Base-by-base conservation (phyloP, 92 coral and sea anemone species). In the Bergia puertoricense region DNA sequence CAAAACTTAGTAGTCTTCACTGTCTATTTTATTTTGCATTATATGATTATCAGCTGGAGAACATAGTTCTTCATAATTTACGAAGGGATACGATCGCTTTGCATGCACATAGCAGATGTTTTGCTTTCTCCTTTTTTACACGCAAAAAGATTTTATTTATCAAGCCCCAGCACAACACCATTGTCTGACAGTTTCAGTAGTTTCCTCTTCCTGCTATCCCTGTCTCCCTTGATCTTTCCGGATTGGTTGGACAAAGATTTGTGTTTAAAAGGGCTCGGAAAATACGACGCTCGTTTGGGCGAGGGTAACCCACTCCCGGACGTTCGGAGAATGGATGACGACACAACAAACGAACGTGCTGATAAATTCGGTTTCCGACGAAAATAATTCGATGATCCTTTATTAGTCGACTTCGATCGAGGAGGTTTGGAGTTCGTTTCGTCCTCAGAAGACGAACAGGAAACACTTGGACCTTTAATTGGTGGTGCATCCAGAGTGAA, bases 211-310 rank as follows among this genome's bases (percentile, higher is more conserved):
- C 80, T 39, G 36, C 51, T 40, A 5, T 76, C 76, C 73, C 39
- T 82, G 76, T 82, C 77, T 23, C 66, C 79, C 37, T 84, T 84
- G 42, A 39, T 22, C 66, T 71, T 84, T 0, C 54, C 56, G 42
- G 36, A 65, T 1, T 45, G 43, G 79, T 39, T 84, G n/a, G 78
- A 43, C 62, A 68, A 73, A 73, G 77, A 15, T 48, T 69, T 84
- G 65, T 72, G 66, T 84, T 84, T 84, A 74, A 68, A 84, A 2
- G 87, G 87, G 40, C 87, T 84, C 13, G 87, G 79, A 51, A 84
- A 84, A 36, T 84, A 84, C 42, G 87, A 71, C 7, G 45, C 46
- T 23, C 87, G 79, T 68, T 71, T 84, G 15, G 87, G 87, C 4
- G 87, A 68, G 0, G 87, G 66, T 0, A 84, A 15, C 5, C 87